phyloP scores from a whole-genome alignment of 2,888 invertebrate species.

The Electrophaes corylata region DNA sequence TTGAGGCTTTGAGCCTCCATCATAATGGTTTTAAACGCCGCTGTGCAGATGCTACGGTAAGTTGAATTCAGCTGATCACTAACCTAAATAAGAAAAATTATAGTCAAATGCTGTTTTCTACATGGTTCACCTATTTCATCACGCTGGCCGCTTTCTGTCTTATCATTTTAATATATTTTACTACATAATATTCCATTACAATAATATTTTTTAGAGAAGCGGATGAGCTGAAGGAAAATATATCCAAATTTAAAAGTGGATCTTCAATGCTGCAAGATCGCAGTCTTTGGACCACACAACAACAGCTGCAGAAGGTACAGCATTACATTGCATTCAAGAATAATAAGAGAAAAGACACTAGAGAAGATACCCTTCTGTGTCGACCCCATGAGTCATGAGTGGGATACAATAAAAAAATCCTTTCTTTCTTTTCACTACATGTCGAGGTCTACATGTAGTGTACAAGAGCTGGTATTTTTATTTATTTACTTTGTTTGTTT shows the following conservation, averaged over 20 bases:
- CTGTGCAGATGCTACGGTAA: slow-evolving; percentile 90
- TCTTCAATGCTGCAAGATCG: slow-evolving; percentile 76
- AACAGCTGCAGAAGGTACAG: slow-evolving; percentile 75
- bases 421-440: no score
- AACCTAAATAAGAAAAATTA: slow-evolving; percentile 17
- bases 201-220: slow-evolving; percentile 87
- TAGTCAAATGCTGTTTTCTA: not conserved
- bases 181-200: not conserved
- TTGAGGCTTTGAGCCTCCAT: slow-evolving; percentile 79
- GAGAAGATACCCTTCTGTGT: no score
- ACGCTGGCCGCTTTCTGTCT: not conserved
- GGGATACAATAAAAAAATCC: no score
- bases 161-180: not conserved
- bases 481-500: no score
- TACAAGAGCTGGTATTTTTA: no score
- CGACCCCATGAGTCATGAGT: no score
- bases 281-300: slow-evolving; percentile 73
- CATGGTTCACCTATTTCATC: not conserved
- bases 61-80: slow-evolving; percentile 34
- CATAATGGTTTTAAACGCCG: slow-evolving; percentile 90
- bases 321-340: not conserved
- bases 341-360: not conserved
- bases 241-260: slow-evolving; percentile 86
- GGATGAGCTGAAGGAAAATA: slow-evolving; percentile 88
- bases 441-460: no score